Conservation (phyloP, 1,140 invertebrate species). For the Musca vetustissima region DNA sequence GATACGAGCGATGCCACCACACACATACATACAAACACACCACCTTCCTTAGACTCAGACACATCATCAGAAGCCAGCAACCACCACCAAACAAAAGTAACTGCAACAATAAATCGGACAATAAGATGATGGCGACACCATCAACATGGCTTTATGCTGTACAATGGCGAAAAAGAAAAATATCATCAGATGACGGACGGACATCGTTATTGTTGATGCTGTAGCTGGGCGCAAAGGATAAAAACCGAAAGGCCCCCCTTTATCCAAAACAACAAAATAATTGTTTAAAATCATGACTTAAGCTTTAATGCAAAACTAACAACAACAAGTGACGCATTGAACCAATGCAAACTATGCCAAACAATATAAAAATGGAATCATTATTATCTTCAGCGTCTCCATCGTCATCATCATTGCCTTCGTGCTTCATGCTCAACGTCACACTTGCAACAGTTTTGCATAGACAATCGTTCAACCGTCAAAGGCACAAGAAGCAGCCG, state of each 20-base stretch:
- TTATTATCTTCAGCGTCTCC: background rate
- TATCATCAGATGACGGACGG: too few relatives aligned
- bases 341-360: background rate
- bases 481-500: background rate
- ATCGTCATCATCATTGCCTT: too few relatives aligned
- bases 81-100: background rate
- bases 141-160: too few relatives aligned
- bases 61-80: too few relatives aligned
- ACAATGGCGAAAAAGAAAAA: too few relatives aligned
- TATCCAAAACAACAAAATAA: conserved; percentile 15
- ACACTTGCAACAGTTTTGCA: too few relatives aligned
- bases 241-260: background rate
- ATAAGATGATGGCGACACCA: conserved; percentile 22
- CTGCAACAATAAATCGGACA: background rate
- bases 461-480: background rate
- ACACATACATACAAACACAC: too few relatives aligned
- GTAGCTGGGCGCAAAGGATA: background rate
- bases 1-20: conserved; percentile 1
- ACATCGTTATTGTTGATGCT: too few relatives aligned
- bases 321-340: background rate
- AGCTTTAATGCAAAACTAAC: background rate
- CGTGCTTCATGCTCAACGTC: too few relatives aligned
- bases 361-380: background rate
- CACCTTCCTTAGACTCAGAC: too few relatives aligned
- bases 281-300: conserved; percentile 20